Conservation (phyloP, 2,113 vertebrate genomes). For the Cairina moschata region DNA sequence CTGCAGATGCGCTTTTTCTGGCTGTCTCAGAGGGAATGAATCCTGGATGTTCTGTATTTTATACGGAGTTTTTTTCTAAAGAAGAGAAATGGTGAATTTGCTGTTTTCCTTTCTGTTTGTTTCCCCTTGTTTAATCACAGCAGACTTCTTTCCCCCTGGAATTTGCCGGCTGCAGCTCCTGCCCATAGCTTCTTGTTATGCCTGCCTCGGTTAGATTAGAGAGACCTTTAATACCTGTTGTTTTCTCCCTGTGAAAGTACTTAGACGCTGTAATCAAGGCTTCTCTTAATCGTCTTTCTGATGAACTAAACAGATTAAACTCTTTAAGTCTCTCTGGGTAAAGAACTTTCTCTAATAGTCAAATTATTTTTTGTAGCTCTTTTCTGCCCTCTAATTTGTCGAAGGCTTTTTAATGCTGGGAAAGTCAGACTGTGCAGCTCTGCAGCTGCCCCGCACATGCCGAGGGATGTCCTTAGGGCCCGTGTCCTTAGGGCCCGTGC, state of each 20-base stretch:
- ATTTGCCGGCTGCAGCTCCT: neutral
- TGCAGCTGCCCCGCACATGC: neutral
- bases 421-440: accelerated
- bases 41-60: accelerated
- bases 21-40: accelerated
- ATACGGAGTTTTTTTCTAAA: accelerated
- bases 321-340: neutral
- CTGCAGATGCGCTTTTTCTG: neutral
- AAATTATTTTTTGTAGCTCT: conserved; percentile 6
- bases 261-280: conserved; percentile 22
- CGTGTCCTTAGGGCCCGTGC: neutral
- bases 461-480: accelerated
- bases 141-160: neutral
- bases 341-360: conserved; percentile 12
- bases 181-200: neutral
- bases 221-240: neutral
- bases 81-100: neutral
- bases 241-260: neutral
- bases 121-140: neutral
- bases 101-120: accelerated
- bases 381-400: neutral
- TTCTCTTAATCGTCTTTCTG: conserved; percentile 19
- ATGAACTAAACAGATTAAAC: conserved; percentile 40
- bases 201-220: neutral
- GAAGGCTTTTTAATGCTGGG: neutral